Conservation (phyloP, 2,888 invertebrate species). For the Aphodius granarius region DNA sequence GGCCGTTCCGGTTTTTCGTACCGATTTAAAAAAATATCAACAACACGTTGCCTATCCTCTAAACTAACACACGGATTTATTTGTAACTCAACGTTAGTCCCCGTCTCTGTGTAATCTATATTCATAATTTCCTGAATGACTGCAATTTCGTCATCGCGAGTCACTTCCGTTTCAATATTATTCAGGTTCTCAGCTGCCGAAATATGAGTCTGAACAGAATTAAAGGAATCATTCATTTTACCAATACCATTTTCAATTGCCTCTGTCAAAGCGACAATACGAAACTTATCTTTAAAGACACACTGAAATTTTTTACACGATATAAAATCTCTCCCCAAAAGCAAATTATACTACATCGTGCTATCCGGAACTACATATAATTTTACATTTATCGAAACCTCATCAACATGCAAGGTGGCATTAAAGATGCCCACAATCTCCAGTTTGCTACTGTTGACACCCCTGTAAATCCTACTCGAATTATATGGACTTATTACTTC, state of each 20-base stretch:
- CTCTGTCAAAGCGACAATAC: background rate
- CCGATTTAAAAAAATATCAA: background rate
- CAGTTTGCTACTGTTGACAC: constrained; percentile 6
- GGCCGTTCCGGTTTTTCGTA: constrained; percentile 7
- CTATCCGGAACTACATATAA: constrained; percentile 26
- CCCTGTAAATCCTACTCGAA: background rate
- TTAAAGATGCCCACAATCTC: background rate
- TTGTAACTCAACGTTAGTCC: background rate
- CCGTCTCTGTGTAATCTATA: background rate
- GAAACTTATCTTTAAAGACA: background rate
- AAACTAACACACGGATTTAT: background rate
- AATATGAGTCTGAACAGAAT: background rate
- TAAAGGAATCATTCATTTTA: background rate
- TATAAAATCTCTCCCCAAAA: constrained; percentile 27
- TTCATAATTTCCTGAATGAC: background rate
- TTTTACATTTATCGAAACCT: background rate
- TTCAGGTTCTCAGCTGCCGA: background rate
- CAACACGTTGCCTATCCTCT: background rate
- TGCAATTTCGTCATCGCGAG: background rate
- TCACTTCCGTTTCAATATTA: background rate
- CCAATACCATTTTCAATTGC: background rate
- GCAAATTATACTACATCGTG: constrained; percentile 16
- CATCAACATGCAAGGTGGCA: constrained; percentile 17
- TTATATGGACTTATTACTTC: background rate
- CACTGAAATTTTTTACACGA: background rate